Base-by-base conservation (phyloP, 2,113 vertebrate species). In the Nesogale talazaci region DNA sequence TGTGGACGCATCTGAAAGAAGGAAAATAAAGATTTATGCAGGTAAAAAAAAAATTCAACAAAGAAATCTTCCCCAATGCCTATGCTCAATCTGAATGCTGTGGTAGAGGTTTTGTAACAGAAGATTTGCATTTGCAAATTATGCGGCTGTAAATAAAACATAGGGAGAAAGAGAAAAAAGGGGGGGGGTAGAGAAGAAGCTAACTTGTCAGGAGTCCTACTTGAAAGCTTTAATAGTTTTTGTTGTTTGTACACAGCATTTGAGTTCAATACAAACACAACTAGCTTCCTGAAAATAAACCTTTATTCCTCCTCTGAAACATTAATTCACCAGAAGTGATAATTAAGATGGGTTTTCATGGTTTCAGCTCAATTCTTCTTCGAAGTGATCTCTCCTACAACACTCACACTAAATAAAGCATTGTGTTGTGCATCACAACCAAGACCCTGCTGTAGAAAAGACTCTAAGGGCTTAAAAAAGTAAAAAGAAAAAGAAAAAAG, bases 241-340 rank as follows among this genome's bases (percentile, higher is more conserved):
- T 52, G 46, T 59, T 94, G 90, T 95, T 92, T 96, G 90, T 97
- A 90, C 86, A 95, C 7, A 96, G 65, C 34, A 12, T 61, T 90
- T 70, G 57, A 82, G 87, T 90, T 95, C 12, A 93, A 94, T 85
- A 87, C 85, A 97, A 96, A 96, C 38, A 96, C 92, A 90, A 93
- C 89, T 46, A 6, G 93, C 88, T 89, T 85, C 78, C 88, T 92
- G 95, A 67, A 77, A 95, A 94, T 78, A 92, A 96, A 83, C 23
- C 36, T 96, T 95, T 85, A 92, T 95, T 23, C 89, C 7, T 38
- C 93, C 2, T 95, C 95, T 96, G 92, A 90, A 92, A 90, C 94
- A 96, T 97, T 96, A 97, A 95, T 97, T 96, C 93, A 96, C 86
- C 83, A 95, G 90, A 96, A 96, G 94, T 97, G 95, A 97, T 97